These are phyloP conservation scores for Hypena proboscidalis DNA, from an alignment of 2,888 invertebrate species.

Conservation along the genomic window DNA sequence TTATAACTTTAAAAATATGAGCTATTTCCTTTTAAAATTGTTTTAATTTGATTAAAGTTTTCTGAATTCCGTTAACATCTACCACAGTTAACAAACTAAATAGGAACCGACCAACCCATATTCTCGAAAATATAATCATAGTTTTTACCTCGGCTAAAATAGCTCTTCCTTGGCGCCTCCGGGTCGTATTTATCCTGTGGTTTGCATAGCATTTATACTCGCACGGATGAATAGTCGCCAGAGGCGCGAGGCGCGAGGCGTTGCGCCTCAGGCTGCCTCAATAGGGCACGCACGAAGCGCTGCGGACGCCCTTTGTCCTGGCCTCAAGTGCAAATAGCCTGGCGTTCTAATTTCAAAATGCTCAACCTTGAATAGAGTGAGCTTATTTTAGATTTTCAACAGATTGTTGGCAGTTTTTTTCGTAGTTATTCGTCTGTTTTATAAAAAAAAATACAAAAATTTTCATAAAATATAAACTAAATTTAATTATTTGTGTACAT, in stretches of 20 bases:
- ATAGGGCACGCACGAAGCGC: slow-evolving; percentile 61
- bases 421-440: not conserved
- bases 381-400: slow-evolving; percentile 56
- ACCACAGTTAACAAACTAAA: no score
- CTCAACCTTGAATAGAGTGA: slow-evolving; percentile 56
- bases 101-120: not conserved
- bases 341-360: slow-evolving; percentile 77
- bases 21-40: no score
- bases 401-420: slow-evolving; percentile 24
- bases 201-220: slow-evolving; percentile 50
- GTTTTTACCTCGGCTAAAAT: slow-evolving; percentile 22
- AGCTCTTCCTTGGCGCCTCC: slow-evolving; percentile 22
- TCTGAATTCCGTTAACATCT: no score
- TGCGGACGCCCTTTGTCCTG: slow-evolving; percentile 60
- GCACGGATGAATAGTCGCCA: slow-evolving; percentile 49
- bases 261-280: slow-evolving; percentile 46
- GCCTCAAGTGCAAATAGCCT: slow-evolving; percentile 77
- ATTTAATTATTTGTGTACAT: no score
- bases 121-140: slow-evolving; percentile 1
- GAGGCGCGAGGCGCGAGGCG: slow-evolving; percentile 42
- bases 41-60: no score
- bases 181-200: slow-evolving; percentile 46
- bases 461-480: no score
- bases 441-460: not conserved
- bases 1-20: no score